A percentile compares a stretch with the other conserved stretches of the same genome.
phyloP scores from a whole-genome alignment of 2,113 vertebrate genomes.

The Nasalis larvatus region DNA sequence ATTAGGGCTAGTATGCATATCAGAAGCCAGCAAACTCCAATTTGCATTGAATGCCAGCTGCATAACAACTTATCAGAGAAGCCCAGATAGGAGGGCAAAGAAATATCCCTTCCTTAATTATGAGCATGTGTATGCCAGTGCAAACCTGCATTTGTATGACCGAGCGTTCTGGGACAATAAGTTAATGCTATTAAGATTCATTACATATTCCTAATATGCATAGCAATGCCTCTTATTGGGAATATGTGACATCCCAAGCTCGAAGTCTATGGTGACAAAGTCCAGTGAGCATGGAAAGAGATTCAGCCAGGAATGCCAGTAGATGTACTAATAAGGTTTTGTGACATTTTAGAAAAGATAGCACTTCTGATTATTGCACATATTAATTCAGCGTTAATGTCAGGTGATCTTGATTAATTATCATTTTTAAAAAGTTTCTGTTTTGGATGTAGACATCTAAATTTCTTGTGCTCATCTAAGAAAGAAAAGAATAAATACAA shows the following conservation, averaged over 20 bases:
- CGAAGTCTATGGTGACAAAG: background rate
- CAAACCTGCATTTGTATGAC: slow-evolving; percentile 65
- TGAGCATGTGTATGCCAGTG: slow-evolving; percentile 60
- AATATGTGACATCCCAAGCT: slow-evolving; percentile 44
- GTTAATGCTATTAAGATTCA: slow-evolving; percentile 72
- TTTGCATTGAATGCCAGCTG: slow-evolving; percentile 77
- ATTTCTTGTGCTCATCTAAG: background rate
- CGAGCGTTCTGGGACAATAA: slow-evolving; percentile 72
- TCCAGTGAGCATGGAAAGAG: background rate
- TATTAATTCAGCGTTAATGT: background rate
- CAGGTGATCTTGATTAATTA: background rate
- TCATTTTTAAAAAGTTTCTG: background rate
- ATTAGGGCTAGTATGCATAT: slow-evolving; percentile 70
- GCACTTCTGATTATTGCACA: background rate
- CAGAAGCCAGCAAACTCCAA: slow-evolving; percentile 76
- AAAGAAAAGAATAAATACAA: background rate
- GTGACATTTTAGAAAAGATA: background rate
- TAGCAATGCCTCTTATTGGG: slow-evolving; percentile 50
- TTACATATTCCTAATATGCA: slow-evolving; percentile 71
- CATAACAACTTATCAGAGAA: slow-evolving; percentile 77
- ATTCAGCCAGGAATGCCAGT: background rate
- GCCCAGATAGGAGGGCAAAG: slow-evolving; percentile 71
- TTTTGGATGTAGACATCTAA: background rate
- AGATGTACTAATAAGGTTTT: background rate
- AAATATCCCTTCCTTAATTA: slow-evolving; percentile 70